Evolutionary conservation across 2,797 vertebrate genomes (phyloP), one percentile per base, ranked within the genome.

Genomic region (Poecilia wingei): DNA sequence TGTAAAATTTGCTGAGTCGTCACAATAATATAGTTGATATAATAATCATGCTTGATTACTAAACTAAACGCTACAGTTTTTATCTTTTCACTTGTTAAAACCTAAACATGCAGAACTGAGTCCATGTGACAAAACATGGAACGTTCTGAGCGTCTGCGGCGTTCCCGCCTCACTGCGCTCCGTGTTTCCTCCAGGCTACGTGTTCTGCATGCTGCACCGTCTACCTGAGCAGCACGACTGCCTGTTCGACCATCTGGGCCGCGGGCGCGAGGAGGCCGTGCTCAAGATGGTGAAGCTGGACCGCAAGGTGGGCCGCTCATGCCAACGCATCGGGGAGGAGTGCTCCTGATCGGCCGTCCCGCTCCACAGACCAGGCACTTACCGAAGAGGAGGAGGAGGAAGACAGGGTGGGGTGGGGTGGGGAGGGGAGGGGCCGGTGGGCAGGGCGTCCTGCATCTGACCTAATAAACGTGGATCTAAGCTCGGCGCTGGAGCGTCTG

Each of bases 251-350:
- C 98, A 98, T 92, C 97, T 97, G 96, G 97, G 97, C 75, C 97
- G 97, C 0, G 98, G 98, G 13, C 97, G 97, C 0, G 96, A 98
- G 94, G 98, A 98, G 94, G 98, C 98, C 88, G 97, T 98, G 92
- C 96, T 97, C 94, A 98, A 98, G 96, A 98, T 98, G 98, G 98
- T 98, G 94, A 98, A 98, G 95, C 96, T 98, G 95, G 98, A 98
- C 95, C 97, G 97, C 89, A 98, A 98, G 96, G 97, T 98, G 95
- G 98, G 98, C 93, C 96, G 98, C 92, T 98, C 98, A 75, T 98
- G 97, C 96, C 98, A 98, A 86, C 97, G 97, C 95, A 98, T 98
- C 33, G 97, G 97, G 49, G 97, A 98, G 95, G 97, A 97, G 93
- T 98, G 97, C 88, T 98, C 97, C 95, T 98, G 97, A 98, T 92